These are phyloP conservation scores for Mesocentrotus franciscanus DNA, from an alignment of 53 echinoderm and acorn worm genomes.

Conservation along the genomic window DNA sequence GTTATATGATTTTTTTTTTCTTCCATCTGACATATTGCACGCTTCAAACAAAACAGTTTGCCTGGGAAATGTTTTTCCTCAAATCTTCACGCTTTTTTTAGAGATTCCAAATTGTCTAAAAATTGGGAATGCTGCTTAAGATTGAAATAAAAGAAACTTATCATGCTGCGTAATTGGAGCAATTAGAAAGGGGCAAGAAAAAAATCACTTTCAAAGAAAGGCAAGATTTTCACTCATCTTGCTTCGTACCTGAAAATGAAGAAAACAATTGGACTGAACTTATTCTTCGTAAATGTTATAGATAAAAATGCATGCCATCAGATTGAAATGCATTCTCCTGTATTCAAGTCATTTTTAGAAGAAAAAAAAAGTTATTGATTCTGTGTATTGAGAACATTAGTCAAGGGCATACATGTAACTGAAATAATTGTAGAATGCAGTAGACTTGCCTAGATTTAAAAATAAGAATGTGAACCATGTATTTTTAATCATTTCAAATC, in stretches of 20 bases:
- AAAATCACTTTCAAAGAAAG: neutral
- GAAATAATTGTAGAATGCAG: constrained; percentile 41
- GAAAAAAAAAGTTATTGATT: neutral
- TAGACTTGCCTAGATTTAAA: constrained; percentile 53
- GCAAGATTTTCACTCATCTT: constrained; percentile 20
- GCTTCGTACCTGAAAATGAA: constrained; percentile 53
- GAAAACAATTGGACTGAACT: constrained; percentile 60
- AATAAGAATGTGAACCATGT: constrained; percentile 41
- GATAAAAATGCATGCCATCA: constrained; percentile 61
- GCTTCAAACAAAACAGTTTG: constrained; percentile 61
- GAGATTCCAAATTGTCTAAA: constrained; percentile 46
- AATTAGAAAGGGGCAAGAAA: constrained; percentile 33
- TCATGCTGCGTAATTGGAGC: constrained; percentile 33
- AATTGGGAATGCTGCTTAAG: constrained; percentile 55
- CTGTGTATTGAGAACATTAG: neutral
- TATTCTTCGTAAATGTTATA: constrained; percentile 42
- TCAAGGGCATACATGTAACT: constrained; percentile 14
- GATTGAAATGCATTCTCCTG: constrained; percentile 52
- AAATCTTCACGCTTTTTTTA: constrained; percentile 51
- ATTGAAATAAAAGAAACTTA: constrained; percentile 9
- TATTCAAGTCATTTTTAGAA: constrained; percentile 52
- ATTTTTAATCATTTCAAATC: constrained; percentile 59
- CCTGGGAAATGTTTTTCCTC: constrained; percentile 49
- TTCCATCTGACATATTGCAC: constrained; percentile 63
- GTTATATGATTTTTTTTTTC: constrained; percentile 55